phyloP scores from a whole-genome alignment of 1,140 invertebrate species.

The Ectropis grisescens region DNA sequence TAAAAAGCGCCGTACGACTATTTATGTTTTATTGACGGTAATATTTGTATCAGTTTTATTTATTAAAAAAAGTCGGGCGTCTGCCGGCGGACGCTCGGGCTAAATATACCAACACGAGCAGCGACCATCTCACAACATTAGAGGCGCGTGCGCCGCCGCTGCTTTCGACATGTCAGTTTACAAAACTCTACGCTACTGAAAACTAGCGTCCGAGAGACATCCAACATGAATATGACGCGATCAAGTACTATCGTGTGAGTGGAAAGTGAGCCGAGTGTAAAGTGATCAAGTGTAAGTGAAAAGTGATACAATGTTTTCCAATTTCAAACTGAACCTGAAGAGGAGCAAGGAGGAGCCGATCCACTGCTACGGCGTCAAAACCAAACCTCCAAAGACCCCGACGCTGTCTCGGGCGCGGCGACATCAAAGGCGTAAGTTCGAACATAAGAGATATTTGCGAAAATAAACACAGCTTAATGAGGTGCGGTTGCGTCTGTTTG shows the following conservation, averaged over 20 bases:
- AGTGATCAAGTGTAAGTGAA: slow-evolving; percentile 16
- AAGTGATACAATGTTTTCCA: slow-evolving; percentile 41
- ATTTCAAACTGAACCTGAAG: slow-evolving; percentile 45
- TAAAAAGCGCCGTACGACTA: slow-evolving; percentile 18
- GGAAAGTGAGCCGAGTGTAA: not conserved
- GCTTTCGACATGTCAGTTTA: too few relatives aligned
- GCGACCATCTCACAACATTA: slow-evolving; percentile 28
- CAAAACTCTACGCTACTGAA: too few relatives aligned
- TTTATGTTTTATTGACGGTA: slow-evolving; percentile 34
- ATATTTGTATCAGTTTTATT: slow-evolving; percentile 34
- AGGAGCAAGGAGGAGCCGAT: slow-evolving; percentile 32
- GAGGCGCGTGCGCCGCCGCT: slow-evolving; percentile 16
- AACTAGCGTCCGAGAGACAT: too few relatives aligned
- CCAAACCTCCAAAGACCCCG: slow-evolving; percentile 55
- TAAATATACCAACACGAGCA: slow-evolving; percentile 30
- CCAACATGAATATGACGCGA: too few relatives aligned
- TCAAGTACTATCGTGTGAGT: slow-evolving; percentile 2
- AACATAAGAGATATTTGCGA: slow-evolving; percentile 20
- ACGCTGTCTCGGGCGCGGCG: slow-evolving; percentile 37
- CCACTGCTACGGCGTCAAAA: slow-evolving; percentile 37
- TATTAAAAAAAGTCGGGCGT: slow-evolving; percentile 27
- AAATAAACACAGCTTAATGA: slow-evolving; percentile 33
- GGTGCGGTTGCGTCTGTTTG: slow-evolving; percentile 11
- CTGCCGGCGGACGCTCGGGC: slow-evolving; percentile 24
- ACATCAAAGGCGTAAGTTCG: slow-evolving; percentile 52